A percentile compares a stretch with the other conserved stretches of the same genome.
phyloP scores from a whole-genome alignment of 2,888 invertebrate genomes.

The Petrophora chlorosata region DNA sequence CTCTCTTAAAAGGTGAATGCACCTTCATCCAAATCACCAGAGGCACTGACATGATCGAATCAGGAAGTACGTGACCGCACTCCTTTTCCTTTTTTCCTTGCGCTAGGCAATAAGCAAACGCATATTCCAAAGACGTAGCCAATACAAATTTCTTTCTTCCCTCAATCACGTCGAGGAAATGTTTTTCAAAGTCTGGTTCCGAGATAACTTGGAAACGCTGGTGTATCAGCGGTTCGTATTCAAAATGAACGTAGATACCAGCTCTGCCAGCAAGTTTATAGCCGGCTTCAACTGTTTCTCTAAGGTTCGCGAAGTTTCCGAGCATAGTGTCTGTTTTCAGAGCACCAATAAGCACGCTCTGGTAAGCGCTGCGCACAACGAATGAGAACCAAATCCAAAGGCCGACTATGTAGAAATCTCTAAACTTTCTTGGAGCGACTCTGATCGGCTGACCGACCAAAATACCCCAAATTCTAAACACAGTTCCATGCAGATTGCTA shows the following conservation, averaged over 20 bases:
- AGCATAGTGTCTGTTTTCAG: conserved; percentile 59
- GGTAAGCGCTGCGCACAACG: conserved; percentile 65
- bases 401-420: conserved; percentile 64
- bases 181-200: conserved; percentile 56
- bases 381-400: conserved; percentile 72
- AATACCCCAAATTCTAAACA: conserved; percentile 64
- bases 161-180: conserved; percentile 55
- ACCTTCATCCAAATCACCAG: conserved; percentile 65
- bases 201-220: conserved; percentile 55
- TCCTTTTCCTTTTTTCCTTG: conserved; percentile 59
- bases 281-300: conserved; percentile 56
- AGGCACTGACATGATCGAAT: conserved; percentile 64
- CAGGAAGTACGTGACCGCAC: conserved; percentile 63
- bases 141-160: conserved; percentile 58
- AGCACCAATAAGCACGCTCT: conserved; percentile 67
- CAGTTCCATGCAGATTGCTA: conserved; percentile 51
- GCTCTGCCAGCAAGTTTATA: conserved; percentile 61
- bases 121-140: conserved; percentile 65
- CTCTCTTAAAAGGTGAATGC: conserved; percentile 55
- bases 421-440: conserved; percentile 57
- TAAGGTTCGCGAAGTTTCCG: conserved; percentile 57
- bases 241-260: conserved; percentile 60
- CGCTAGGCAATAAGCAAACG: conserved; percentile 57
- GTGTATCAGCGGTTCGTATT: conserved; percentile 58
- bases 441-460: conserved; percentile 63